Conservation (phyloP, 2,797 vertebrate species). For the Dendrocincla tyrannina region DNA sequence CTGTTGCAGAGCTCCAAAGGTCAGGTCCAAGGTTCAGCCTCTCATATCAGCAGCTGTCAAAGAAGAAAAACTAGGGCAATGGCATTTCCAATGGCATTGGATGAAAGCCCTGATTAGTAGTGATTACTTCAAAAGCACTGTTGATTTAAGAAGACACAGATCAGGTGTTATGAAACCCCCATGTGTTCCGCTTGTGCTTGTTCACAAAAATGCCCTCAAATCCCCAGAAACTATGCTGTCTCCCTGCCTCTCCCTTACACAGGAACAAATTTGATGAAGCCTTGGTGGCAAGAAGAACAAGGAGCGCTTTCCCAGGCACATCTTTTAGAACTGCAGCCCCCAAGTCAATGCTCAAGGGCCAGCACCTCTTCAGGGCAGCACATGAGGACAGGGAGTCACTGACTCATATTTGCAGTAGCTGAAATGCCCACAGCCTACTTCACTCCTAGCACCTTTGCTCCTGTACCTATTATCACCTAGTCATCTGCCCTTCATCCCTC, state of each 20-base stretch:
- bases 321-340: background rate
- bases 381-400: background rate
- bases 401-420: background rate
- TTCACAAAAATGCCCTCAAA: background rate
- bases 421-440: background rate
- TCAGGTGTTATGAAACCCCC: constrained; percentile 32
- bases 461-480: background rate
- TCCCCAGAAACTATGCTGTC: background rate
- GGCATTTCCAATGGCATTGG: background rate
- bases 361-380: background rate
- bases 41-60: background rate
- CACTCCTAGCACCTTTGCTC: background rate
- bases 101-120: constrained; percentile 15
- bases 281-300: background rate
- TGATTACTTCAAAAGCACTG: constrained; percentile 36
- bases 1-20: background rate
- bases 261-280: background rate
- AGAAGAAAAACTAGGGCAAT: constrained; percentile 21
- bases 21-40: constrained; percentile 22
- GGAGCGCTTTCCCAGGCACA: background rate
- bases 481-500: background rate
- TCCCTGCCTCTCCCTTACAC: background rate
- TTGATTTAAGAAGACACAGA: constrained; percentile 38
- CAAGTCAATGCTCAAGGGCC: background rate
- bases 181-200: background rate